Evolutionary conservation across 2,888 invertebrate species (phyloP).

Genomic region (Euclidia mi): DNA sequence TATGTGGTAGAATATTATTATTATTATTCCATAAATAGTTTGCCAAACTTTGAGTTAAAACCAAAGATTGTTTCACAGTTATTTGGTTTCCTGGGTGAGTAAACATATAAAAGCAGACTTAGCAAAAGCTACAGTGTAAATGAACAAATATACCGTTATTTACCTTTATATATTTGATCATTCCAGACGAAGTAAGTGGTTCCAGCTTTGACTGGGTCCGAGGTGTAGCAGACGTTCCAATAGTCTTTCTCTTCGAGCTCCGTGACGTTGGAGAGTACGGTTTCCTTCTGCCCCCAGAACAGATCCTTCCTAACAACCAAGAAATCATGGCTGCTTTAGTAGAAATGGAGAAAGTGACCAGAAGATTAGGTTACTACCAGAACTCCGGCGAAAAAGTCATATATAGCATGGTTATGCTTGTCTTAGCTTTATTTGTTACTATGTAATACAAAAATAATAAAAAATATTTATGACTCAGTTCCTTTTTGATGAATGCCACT

Average conservation of each 20-base stretch:
- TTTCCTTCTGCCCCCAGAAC: slow-evolving; percentile 88
- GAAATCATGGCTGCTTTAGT: slow-evolving; percentile 91
- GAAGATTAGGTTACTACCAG: slow-evolving; percentile 69
- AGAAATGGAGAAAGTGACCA: slow-evolving; percentile 80
- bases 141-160: too few relatives aligned
- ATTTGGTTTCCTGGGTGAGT: too few relatives aligned
- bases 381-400: slow-evolving; percentile 46
- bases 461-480: neutral
- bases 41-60: too few relatives aligned
- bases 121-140: too few relatives aligned
- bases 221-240: slow-evolving; percentile 84
- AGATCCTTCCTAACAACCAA: slow-evolving; percentile 89
- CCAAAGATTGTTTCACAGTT: too few relatives aligned
- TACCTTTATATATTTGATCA: neutral
- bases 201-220: slow-evolving; percentile 91
- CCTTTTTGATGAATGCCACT: too few relatives aligned
- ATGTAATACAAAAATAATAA: slow-evolving; percentile 31
- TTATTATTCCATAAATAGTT: too few relatives aligned
- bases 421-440: slow-evolving; percentile 37
- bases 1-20: too few relatives aligned
- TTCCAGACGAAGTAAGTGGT: slow-evolving; percentile 83
- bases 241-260: slow-evolving; percentile 90
- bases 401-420: slow-evolving; percentile 46
- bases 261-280: slow-evolving; percentile 89
- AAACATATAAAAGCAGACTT: too few relatives aligned